These are phyloP conservation scores for Ceratosolen solmsi DNA, from an alignment of 1,140 invertebrate species.

Conservation along the genomic window DNA sequence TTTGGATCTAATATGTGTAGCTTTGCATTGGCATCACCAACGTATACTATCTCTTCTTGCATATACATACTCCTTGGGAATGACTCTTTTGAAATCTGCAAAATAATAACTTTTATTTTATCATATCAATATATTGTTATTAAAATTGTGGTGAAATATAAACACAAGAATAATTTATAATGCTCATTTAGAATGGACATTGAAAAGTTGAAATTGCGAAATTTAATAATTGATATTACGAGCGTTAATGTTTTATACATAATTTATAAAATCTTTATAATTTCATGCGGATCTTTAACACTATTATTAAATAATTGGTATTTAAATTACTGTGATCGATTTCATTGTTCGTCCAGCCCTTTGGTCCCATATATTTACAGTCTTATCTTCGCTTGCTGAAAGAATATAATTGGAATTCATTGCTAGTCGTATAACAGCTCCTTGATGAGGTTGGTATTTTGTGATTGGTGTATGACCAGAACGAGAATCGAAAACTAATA, in stretches of 20 bases:
- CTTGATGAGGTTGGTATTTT: conserved; percentile 61
- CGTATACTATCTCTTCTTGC: conserved; percentile 59
- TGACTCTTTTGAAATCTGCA: conserved; percentile 62
- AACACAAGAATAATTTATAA: not conserved
- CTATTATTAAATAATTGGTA: not conserved
- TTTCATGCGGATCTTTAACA: no score
- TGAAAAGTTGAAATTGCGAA: not conserved
- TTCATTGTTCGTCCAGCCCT: conserved; percentile 60
- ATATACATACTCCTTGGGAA: conserved; percentile 67
- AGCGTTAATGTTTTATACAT: not conserved
- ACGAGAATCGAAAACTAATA: conserved; percentile 65
- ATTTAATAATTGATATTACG: not conserved
- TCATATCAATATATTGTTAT: not conserved
- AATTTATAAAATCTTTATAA: not conserved
- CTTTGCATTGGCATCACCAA: conserved; percentile 63
- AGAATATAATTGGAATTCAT: conserved; percentile 66
- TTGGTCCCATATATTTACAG: conserved; percentile 67
- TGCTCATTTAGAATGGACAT: not conserved
- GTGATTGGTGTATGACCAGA: conserved; percentile 51
- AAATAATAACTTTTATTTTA: conserved; percentile 8
- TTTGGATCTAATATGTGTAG: conserved; percentile 64
- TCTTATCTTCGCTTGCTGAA: conserved; percentile 68
- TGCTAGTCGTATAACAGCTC: conserved; percentile 63
- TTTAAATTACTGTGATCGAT: conserved; percentile 58
- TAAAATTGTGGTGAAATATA: conserved; percentile 14